Percentiles rank a stretch among this genome's conserved stretches.
These are phyloP conservation scores for Plagodis dolabraria DNA, from an alignment of 2,888 invertebrate genomes.

Conservation along the genomic window DNA sequence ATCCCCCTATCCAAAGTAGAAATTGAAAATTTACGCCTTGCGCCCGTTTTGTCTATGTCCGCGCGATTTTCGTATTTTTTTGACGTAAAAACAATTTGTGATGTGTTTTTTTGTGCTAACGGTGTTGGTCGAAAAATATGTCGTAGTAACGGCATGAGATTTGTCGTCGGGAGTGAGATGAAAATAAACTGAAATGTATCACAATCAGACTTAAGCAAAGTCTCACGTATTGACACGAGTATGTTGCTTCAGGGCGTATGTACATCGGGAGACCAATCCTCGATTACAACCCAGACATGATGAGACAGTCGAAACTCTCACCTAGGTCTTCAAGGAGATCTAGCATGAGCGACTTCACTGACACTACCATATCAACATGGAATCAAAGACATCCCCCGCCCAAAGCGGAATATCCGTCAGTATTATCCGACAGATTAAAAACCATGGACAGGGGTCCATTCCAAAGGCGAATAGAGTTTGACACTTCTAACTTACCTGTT, in stretches of 20 bases:
- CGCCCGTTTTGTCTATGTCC: slow-evolving; percentile 38
- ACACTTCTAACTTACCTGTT: slow-evolving; percentile 60
- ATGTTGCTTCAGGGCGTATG: slow-evolving; percentile 65
- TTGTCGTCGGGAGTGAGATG: slow-evolving; percentile 56
- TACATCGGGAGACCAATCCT: slow-evolving; percentile 74
- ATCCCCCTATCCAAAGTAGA: slow-evolving; percentile 30
- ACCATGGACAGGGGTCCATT: slow-evolving; percentile 68
- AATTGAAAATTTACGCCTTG: slow-evolving; percentile 29
- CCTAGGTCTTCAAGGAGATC: slow-evolving; percentile 78
- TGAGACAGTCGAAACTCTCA: slow-evolving; percentile 68
- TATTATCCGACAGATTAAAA: slow-evolving; percentile 73
- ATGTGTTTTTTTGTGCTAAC: slow-evolving; percentile 72
- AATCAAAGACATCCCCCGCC: slow-evolving; percentile 67
- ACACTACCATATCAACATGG: slow-evolving; percentile 80
- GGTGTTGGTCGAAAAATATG: slow-evolving; percentile 60
- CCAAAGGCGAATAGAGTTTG: slow-evolving; percentile 74
- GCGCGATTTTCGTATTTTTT: slow-evolving; percentile 40
- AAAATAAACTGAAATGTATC: slow-evolving; percentile 82
- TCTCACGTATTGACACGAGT: slow-evolving; percentile 33
- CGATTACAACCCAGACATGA: slow-evolving; percentile 77
- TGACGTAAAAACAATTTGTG: slow-evolving; percentile 46
- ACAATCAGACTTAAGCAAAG: slow-evolving; percentile 37
- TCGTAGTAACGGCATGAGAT: slow-evolving; percentile 63
- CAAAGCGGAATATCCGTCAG: slow-evolving; percentile 73
- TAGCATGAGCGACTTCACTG: slow-evolving; percentile 80